Conservation (phyloP, 2,113 vertebrate species). For the Onychostruthus taczanowskii region DNA sequence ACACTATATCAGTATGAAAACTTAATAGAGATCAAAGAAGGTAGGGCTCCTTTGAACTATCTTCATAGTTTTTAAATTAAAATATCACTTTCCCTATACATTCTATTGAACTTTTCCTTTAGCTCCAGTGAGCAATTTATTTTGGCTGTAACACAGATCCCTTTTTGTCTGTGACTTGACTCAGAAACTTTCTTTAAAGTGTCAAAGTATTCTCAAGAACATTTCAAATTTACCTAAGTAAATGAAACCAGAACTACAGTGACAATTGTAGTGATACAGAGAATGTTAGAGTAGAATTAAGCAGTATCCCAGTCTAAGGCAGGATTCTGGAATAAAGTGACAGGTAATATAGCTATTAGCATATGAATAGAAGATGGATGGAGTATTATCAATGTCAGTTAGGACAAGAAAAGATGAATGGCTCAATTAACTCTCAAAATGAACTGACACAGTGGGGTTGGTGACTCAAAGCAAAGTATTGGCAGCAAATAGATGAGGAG, state of each 20-base stretch:
- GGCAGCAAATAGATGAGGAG: background rate
- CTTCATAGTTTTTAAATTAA: constrained; percentile 27
- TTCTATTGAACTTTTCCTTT: background rate
- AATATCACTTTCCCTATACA: background rate
- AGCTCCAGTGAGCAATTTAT: background rate
- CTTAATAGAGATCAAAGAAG: background rate
- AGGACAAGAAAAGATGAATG: background rate
- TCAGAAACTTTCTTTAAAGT: background rate
- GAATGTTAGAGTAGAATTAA: background rate
- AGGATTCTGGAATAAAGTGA: background rate
- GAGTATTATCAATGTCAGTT: background rate
- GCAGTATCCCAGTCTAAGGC: background rate
- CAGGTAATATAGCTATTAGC: background rate
- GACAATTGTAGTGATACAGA: background rate
- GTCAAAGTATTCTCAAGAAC: background rate
- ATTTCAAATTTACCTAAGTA: background rate
- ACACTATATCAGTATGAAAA: background rate
- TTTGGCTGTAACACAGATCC: background rate
- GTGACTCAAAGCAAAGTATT: background rate
- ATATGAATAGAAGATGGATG: background rate
- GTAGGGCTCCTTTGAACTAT: background rate
- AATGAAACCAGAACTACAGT: background rate
- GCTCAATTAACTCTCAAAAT: background rate
- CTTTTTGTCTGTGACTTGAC: background rate
- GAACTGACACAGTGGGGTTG: background rate